Evolutionary conservation across 2,113 vertebrate species (phyloP), one percentile per base, ranked within the genome.

Genomic region (Microcebus ravelobensis): DNA sequence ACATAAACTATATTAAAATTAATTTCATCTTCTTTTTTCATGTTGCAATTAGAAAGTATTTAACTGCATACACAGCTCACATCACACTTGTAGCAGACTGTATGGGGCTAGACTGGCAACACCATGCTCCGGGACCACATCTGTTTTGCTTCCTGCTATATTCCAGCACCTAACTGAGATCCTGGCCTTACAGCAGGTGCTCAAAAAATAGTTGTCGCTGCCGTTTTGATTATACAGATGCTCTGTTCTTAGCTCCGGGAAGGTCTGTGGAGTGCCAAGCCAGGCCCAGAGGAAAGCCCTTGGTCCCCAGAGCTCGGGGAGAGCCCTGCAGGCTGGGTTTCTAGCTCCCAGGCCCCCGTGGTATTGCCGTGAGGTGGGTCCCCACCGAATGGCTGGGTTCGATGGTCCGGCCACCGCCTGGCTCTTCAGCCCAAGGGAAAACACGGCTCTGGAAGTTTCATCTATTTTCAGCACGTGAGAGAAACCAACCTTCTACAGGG

Each of bases 391-490:
- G 91, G 87, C 80, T 4, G 67, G 34, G 61, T 96, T 88, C 87
- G 95, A 90, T 74, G 79, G 73, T 36, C 25, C 12, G 1, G 0
- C 79, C 71, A 0, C 92, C 11, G 52, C 90, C n/a, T 82, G 10
- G 23, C 91, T 81, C 7, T 94, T 94, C 0, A 23, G 95, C 61
- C 18, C 9, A 21, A 67, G 97, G 93, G 96, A 95, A 98, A 97
- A 95, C 92, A 84, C 36, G 31, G 81, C 77, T 81, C 36, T 74
- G 94, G 94, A n/a, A 20, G 96, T 94, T 97, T 96, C 95, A 73
- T 98, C 98, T 98, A 83, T 98, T 98, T 98, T 97, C 86, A 92
- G 95, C 90, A 50, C 61, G 87, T 97, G 81, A 55, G 77, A 97
- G 98, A 96, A 98, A 84, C 89, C 0, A 0, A 5, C 94, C 97